Percentiles rank a stretch among this genome's conserved stretches.
These are phyloP conservation scores for Corynorhinus townsendii DNA, from an alignment of 2,113 vertebrate species.

Conservation along the genomic window DNA sequence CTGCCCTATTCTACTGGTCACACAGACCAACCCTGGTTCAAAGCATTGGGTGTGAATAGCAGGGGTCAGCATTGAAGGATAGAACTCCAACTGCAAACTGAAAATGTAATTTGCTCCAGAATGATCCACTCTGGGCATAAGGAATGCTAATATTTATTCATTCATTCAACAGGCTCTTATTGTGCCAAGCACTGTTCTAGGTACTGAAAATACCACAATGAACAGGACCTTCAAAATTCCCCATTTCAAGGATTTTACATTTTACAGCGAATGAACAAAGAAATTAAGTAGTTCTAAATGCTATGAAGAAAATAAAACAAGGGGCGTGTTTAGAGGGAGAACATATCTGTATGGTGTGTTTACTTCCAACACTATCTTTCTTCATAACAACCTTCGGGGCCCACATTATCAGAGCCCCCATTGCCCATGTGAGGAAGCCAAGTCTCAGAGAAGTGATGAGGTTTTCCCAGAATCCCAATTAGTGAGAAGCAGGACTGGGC, in stretches of 20 bases:
- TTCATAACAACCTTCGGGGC: neutral
- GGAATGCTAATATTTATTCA: neutral
- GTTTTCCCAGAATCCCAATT: neutral
- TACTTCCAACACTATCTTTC: neutral
- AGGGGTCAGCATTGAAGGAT: neutral
- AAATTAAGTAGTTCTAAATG: neutral
- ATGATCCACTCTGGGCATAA: neutral
- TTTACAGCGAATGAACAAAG: neutral
- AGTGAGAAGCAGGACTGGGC: neutral
- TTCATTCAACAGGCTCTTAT: neutral
- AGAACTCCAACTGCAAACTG: neutral
- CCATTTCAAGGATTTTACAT: neutral
- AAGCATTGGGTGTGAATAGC: neutral
- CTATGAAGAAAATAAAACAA: neutral
- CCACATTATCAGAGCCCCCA: neutral
- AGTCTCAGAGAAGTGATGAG: neutral
- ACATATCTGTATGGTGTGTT: accelerated
- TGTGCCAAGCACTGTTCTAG: conserved; percentile 31
- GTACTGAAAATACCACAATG: conserved; percentile 7
- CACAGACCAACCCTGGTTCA: neutral
- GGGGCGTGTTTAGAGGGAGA: neutral
- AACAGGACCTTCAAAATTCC: neutral
- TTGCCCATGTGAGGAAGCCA: neutral
- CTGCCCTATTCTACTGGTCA: neutral
- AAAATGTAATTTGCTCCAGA: neutral